phyloP scores from a whole-genome alignment of 2,113 vertebrate genomes.

The Tringa solitaria region DNA sequence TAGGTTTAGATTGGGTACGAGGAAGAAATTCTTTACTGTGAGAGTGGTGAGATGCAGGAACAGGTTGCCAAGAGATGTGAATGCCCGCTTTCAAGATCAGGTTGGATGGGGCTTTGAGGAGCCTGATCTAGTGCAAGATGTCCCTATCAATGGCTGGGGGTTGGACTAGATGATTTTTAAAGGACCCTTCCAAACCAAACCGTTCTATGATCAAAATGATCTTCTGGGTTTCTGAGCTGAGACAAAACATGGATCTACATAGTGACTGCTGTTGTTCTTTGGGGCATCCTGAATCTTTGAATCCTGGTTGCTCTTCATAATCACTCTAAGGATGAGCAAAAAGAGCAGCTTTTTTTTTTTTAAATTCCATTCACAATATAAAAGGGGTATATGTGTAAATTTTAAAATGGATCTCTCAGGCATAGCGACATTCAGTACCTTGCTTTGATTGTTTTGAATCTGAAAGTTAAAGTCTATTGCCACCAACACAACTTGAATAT shows the following conservation, averaged over 20 bases:
- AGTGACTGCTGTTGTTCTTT: neutral
- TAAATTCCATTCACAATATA: neutral
- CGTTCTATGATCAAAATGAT: no score
- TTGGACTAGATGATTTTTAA: no score
- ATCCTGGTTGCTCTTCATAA: neutral
- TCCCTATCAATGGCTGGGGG: no score
- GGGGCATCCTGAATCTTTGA: neutral
- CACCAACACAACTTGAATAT: constrained; percentile 5
- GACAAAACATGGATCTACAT: neutral
- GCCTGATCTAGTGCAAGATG: no score
- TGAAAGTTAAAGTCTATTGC: constrained; percentile 52
- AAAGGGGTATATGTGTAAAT: neutral
- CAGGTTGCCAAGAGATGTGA: no score
- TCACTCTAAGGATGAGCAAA: neutral
- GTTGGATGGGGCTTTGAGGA: no score
- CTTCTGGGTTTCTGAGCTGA: neutral
- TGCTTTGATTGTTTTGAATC: constrained; percentile 48
- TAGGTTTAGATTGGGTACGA: no score
- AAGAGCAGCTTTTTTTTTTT: neutral
- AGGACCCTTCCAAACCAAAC: no score
- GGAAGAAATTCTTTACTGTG: no score
- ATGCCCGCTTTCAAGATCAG: no score
- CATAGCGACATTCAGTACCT: neutral
- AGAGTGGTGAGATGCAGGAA: no score
- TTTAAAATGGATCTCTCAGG: neutral